phyloP scores from a whole-genome alignment of 2,888 invertebrate species.

The Lasioglossum malachurum region DNA sequence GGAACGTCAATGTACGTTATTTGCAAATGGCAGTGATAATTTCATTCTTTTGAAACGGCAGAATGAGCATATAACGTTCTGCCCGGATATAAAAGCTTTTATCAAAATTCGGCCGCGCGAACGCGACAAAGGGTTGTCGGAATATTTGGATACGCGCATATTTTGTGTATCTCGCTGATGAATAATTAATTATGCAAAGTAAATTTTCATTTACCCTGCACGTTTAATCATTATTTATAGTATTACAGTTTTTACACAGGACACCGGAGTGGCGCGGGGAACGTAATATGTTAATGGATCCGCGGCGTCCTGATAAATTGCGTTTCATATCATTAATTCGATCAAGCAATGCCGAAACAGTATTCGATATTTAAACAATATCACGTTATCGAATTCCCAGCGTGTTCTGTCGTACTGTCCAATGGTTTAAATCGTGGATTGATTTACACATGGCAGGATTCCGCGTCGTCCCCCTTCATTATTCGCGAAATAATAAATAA shows the following conservation, averaged over 20 bases:
- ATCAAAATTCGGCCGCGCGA: neutral
- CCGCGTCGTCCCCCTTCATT: neutral
- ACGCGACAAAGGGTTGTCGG: neutral
- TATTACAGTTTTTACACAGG: neutral
- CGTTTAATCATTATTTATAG: neutral
- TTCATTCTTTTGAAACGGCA: neutral
- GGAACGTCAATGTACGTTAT: neutral
- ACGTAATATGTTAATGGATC: conserved; percentile 14
- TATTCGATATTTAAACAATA: conserved; percentile 5
- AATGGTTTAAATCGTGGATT: neutral
- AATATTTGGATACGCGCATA: neutral
- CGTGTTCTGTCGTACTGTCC: neutral
- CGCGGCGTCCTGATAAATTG: neutral
- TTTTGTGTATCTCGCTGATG: neutral
- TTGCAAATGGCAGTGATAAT: neutral
- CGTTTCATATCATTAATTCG: neutral
- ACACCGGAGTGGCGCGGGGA: neutral
- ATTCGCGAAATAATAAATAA: conserved; percentile 21
- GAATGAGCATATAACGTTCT: neutral
- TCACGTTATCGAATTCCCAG: neutral
- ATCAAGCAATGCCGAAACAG: neutral
- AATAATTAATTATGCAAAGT: neutral
- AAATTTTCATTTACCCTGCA: neutral
- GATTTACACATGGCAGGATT: neutral
- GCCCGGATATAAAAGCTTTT: neutral